Base-by-base conservation (phyloP, 2,888 invertebrate species). In the Cordilura impudica region DNA sequence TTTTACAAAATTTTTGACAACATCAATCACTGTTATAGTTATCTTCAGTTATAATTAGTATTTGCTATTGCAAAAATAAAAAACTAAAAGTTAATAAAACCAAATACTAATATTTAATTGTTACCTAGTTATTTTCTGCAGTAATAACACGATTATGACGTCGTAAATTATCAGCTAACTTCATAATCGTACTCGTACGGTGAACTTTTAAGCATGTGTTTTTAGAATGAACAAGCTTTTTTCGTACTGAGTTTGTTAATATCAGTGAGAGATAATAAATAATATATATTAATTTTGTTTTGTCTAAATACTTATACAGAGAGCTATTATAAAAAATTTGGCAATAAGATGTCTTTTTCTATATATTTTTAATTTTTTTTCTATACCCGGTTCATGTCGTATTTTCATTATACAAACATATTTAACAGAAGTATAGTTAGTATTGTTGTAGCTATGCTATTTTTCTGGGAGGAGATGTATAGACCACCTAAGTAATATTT, bases 91-190 rank as follows among this genome's bases (percentile, higher is more conserved):
- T 56, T 19, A 19, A 19, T 8, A 23, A n/a, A 47, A 14, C 45
- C 10, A 47, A 3, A 18, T 26, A 19, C 1, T 14, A 2, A 47
- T 31, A 16, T 12, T 18, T 47, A 45, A 10, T 18, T 29, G 16
- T 21, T 21, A 47, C 14, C 4, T 35, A 31, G 21, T 21, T 18
- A 14, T n/a, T 35, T 35, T 21, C 51, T 65, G n/a, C n/a, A n/a
- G n/a, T n/a, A n/a, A n/a, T n/a, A n/a, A 51, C 21, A 51, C 7
- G 23, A 45, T 21, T 43, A 51, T 60, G 70, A 70, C 70, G 70
- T 70, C 60, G 29, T 51, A 51, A 43, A 58, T 70, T 70, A 70
- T 70, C 49, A 39, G 31, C 14, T 23, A 60, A 54, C 49, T n/a
- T 49, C n/a, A 49, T 63, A n/a, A n/a, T n/a, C n/a, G n/a, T n/a